phyloP scores from a whole-genome alignment of 2,113 vertebrate genomes.

The Silurus meridionalis region DNA sequence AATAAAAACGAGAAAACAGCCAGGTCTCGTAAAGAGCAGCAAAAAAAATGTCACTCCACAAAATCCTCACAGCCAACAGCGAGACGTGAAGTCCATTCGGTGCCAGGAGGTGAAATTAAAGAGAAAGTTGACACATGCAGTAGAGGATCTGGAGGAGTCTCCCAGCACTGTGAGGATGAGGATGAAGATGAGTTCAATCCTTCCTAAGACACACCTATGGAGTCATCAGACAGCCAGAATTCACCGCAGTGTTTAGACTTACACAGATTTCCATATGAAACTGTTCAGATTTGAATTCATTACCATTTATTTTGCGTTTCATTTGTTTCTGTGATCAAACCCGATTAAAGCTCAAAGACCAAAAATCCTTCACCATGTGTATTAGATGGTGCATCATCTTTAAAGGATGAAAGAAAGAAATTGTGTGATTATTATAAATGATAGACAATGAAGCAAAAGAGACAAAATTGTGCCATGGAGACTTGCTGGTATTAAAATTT shows the following conservation, averaged over 20 bases:
- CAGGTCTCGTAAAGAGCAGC: not conserved
- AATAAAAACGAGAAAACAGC: not conserved
- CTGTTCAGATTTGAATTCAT: not conserved
- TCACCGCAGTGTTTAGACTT: not conserved
- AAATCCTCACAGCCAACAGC: not conserved
- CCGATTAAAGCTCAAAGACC: not conserved
- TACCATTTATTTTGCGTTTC: not conserved
- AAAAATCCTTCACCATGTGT: not conserved
- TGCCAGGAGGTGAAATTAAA: not conserved
- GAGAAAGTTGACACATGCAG: conserved; percentile 36
- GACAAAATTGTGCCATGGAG: not conserved
- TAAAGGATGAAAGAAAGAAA: not conserved
- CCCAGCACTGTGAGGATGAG: not conserved
- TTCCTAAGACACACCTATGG: not conserved
- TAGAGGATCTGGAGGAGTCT: not conserved
- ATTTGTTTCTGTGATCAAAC: not conserved
- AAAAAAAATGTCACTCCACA: not conserved
- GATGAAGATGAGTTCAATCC: not conserved
- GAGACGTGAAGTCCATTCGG: not conserved
- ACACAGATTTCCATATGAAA: not conserved
- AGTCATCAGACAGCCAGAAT: not conserved
- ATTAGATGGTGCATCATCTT: not conserved
- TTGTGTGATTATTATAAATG: not conserved
- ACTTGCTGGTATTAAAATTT: not conserved
- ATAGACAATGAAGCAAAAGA: not conserved